These are phyloP conservation scores for Eulemur macaco DNA, from an alignment of 2,113 vertebrate genomes.

Conservation along the genomic window DNA sequence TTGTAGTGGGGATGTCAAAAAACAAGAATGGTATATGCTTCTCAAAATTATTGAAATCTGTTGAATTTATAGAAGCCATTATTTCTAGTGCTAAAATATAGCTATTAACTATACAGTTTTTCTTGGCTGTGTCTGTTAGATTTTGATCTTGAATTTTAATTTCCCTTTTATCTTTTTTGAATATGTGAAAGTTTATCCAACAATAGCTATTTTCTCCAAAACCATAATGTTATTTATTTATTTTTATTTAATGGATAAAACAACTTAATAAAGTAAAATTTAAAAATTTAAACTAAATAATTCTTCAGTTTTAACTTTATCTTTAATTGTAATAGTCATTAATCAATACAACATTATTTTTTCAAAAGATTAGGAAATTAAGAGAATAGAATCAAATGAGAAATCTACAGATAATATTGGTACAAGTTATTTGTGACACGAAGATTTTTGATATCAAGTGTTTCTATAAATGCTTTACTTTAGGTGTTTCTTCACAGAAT, in stretches of 20 bases:
- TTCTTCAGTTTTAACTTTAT: neutral
- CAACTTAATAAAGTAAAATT: neutral
- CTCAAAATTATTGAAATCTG: slow-evolving; percentile 29
- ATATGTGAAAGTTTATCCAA: neutral
- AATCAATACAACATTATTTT: slow-evolving; percentile 41
- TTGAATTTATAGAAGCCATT: neutral
- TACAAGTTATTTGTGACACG: neutral
- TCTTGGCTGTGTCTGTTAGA: neutral
- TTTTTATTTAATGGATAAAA: slow-evolving; percentile 21
- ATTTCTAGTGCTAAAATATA: slow-evolving; percentile 13
- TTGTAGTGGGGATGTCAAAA: neutral
- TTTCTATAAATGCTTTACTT: neutral
- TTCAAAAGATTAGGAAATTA: neutral
- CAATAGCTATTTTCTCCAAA: neutral
- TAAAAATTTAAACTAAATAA: neutral
- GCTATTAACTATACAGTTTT: neutral
- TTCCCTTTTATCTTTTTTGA: neutral
- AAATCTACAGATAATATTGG: neutral
- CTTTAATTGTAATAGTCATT: neutral
- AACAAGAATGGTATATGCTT: neutral
- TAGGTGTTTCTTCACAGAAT: neutral
- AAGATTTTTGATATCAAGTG: slow-evolving; percentile 11
- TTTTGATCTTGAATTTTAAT: slow-evolving; percentile 45
- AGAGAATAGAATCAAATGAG: neutral
- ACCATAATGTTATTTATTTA: slow-evolving; percentile 7